Base-by-base conservation (phyloP, 2,888 invertebrate genomes). In the Cyclophora punctaria region DNA sequence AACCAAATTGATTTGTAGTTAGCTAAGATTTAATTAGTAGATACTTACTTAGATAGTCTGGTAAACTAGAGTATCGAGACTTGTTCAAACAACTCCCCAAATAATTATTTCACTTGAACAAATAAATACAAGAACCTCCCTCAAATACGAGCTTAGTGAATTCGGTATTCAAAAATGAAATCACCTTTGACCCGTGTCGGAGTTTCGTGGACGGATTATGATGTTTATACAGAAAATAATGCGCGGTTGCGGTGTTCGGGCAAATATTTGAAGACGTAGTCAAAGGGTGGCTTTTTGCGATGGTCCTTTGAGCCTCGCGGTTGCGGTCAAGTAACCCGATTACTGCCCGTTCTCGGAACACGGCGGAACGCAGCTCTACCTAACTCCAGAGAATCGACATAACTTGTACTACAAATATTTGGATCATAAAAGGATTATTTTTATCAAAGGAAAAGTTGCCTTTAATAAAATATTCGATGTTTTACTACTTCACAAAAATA, bases 221-320 rank as follows among this genome's bases (percentile, higher is more conserved):
- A 73, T 84, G 84, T 86, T 85, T 84, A 78, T 81, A 75, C 79
- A 71, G 81, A 82, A 85, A 86, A 86, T 86, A 85, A 86, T 83
- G 80, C 81, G 76, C 76, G 79, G 80, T 80, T 74, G 80, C 66
- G 81, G 81, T 67, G 70, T 80, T 79, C 72, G 74, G 58, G 74
- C 85, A 86, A 87, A 88, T 87, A 87, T 86, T 87, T 86, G 82
- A 80, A 83, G 81, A 80, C 68, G 71, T 55, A 77, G 80, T 85
- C 83, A 87, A 86, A 86, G 86, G 82, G 76, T 68, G 71, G 80
- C 75, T 83, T 85, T 84, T 87, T 83, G 83, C 78, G 58, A 60
- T 66, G 73, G 76, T 66, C 82, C 84, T 85, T 85, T 85, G 85
- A 80, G 73, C 62, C 56, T 64, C 68, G 82, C 69, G 81, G 80